Evolutionary conservation across 53 echinoderm and acorn worm genomes (phyloP).

Genomic region (Henricia sp.): DNA sequence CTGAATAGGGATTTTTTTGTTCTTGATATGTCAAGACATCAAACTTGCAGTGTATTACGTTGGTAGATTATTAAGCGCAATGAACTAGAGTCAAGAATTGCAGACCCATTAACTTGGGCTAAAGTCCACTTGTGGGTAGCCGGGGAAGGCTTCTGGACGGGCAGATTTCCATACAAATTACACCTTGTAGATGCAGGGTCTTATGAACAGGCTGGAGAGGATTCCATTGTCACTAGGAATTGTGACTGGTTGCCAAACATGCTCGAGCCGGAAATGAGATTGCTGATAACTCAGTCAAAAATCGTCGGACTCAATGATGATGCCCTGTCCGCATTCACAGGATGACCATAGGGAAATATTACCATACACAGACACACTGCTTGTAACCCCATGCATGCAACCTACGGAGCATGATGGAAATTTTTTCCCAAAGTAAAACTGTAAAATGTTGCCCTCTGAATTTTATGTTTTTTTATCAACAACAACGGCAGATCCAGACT

Average conservation of each 20-base stretch:
- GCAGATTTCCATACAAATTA: slow-evolving; percentile 45
- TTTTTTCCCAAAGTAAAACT: no score
- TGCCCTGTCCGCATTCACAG: no score
- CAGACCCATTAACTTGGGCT: slow-evolving; percentile 54
- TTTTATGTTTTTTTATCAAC: no score
- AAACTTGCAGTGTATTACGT: slow-evolving; percentile 10
- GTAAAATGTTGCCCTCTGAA: no score
- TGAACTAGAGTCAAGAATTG: slow-evolving; percentile 39
- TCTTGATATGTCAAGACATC: background rate
- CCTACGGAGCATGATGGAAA: no score
- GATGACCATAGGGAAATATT: no score
- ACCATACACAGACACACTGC: no score
- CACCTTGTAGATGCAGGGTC: slow-evolving; percentile 1
- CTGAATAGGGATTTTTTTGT: background rate
- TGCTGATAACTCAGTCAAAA: background rate
- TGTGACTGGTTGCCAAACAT: slow-evolving; percentile 34
- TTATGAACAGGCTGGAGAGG: slow-evolving; percentile 1
- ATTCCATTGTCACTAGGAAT: slow-evolving; percentile 43
- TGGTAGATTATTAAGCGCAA: slow-evolving; percentile 33
- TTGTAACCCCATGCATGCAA: no score
- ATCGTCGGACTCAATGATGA: no score
- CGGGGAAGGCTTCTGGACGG: slow-evolving; percentile 23
- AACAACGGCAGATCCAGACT: no score
- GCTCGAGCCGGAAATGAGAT: slow-evolving; percentile 57
- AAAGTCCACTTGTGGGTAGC: slow-evolving; percentile 59